A percentile compares a stretch with the other conserved stretches of the same genome.
phyloP scores from a whole-genome alignment of 2,888 invertebrate genomes.

The Unio delphinus region DNA sequence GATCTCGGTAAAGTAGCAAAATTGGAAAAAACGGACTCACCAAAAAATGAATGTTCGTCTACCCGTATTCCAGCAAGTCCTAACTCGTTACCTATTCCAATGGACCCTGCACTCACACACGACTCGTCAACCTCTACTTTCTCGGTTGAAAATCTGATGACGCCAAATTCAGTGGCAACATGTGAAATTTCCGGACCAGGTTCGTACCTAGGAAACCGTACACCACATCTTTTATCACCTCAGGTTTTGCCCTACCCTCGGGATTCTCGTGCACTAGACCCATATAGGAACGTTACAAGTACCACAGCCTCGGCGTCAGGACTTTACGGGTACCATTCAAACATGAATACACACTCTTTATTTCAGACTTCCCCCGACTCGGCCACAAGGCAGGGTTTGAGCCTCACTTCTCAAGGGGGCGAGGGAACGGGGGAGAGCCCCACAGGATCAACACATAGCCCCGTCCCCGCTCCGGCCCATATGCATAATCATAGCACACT shows the following conservation, averaged over 20 bases:
- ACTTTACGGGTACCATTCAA: conserved; percentile 45
- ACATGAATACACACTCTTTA: conserved; percentile 44
- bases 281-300: conserved; percentile 50
- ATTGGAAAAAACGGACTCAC: conserved; percentile 55
- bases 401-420: conserved; percentile 18
- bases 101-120: conserved; percentile 46
- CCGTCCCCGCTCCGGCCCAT: conserved; percentile 44
- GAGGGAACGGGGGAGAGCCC: conserved; percentile 33
- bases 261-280: conserved; percentile 48
- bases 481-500: conserved; percentile 31
- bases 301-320: conserved; percentile 38
- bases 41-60: conserved; percentile 43
- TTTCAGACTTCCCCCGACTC: conserved; percentile 25
- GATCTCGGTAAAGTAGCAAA: conserved; percentile 38
- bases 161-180: conserved; percentile 36
- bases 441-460: conserved; percentile 41
- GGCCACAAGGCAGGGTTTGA: conserved; percentile 12
- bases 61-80: conserved; percentile 37
- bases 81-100: conserved; percentile 55
- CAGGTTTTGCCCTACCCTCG: conserved; percentile 51
- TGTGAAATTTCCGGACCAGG: conserved; percentile 43
- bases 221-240: conserved; percentile 55
- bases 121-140: conserved; percentile 53
- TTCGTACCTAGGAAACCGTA: conserved; percentile 33
- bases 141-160: conserved; percentile 67